These are phyloP conservation scores for Yponomeuta plumbellus DNA, from an alignment of 2,888 invertebrate species.

Conservation along the genomic window DNA sequence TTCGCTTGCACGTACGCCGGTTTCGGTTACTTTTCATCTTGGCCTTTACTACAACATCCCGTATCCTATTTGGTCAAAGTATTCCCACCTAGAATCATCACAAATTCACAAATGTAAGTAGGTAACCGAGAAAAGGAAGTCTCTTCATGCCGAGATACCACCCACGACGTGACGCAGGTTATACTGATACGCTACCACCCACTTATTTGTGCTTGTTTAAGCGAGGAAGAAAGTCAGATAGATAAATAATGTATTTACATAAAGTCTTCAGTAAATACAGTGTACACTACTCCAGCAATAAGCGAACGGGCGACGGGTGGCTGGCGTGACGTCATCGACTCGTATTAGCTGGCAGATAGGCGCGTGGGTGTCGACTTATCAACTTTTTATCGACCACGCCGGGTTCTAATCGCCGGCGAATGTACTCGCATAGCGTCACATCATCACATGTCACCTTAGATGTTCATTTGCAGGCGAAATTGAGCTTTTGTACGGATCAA, in stretches of 20 bases:
- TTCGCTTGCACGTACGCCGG: too few relatives aligned
- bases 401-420: slow-evolving; percentile 11
- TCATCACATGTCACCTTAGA: background rate
- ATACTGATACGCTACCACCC: too few relatives aligned
- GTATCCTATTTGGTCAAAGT: too few relatives aligned
- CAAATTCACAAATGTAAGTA: too few relatives aligned
- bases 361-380: slow-evolving; percentile 14
- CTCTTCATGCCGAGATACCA: too few relatives aligned
- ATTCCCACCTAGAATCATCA: too few relatives aligned
- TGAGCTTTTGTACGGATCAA: background rate
- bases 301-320: background rate
- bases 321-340: background rate
- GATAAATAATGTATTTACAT: background rate
- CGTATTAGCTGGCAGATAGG: background rate
- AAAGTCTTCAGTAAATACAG: background rate
- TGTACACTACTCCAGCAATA: background rate
- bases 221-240: too few relatives aligned
- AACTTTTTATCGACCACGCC: slow-evolving; percentile 16
- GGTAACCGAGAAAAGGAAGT: too few relatives aligned
- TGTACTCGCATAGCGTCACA: background rate
- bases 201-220: too few relatives aligned
- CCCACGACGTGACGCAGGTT: too few relatives aligned
- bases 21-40: too few relatives aligned
- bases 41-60: too few relatives aligned
- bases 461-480: background rate